These are phyloP conservation scores for Sebastes hubbsi DNA, from an alignment of 2,797 vertebrate species.

Conservation along the genomic window DNA sequence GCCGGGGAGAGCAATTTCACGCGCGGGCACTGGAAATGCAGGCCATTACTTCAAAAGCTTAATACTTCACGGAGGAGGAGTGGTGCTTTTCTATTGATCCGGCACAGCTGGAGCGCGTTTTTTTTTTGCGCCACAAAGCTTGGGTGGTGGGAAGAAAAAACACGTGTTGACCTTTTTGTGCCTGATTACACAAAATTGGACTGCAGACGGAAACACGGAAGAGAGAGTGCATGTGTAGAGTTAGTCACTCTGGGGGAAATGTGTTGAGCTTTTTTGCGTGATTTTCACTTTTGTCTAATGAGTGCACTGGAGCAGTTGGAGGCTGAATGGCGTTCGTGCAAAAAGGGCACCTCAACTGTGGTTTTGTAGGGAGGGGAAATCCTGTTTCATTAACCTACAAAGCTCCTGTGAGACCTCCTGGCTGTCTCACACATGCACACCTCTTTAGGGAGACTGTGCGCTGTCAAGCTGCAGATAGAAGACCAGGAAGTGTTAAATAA, in stretches of 20 bases:
- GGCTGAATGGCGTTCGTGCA: not conserved
- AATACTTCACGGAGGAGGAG: not conserved
- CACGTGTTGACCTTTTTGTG: not conserved
- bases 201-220: not conserved
- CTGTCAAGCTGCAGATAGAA: not conserved
- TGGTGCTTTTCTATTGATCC: conserved; percentile 23
- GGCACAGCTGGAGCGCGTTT: not conserved
- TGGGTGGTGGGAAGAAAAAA: not conserved
- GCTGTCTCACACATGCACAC: not conserved
- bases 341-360: not conserved
- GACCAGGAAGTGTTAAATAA: conserved; percentile 13
- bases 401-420: not conserved
- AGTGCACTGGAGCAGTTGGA: not conserved
- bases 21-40: not conserved
- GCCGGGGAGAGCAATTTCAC: conserved; percentile 11
- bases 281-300: conserved; percentile 4
- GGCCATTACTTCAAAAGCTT: not conserved
- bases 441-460: not conserved
- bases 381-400: not conserved
- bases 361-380: not conserved
- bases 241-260: not conserved
- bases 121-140: conserved; percentile 13
- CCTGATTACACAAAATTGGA: not conserved
- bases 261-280: not conserved
- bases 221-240: not conserved